A percentile compares a stretch with the other conserved stretches of the same genome.
Evolutionary conservation across 2,797 vertebrate genomes (phyloP).

Genomic region (Lycodopsis pacificus): DNA sequence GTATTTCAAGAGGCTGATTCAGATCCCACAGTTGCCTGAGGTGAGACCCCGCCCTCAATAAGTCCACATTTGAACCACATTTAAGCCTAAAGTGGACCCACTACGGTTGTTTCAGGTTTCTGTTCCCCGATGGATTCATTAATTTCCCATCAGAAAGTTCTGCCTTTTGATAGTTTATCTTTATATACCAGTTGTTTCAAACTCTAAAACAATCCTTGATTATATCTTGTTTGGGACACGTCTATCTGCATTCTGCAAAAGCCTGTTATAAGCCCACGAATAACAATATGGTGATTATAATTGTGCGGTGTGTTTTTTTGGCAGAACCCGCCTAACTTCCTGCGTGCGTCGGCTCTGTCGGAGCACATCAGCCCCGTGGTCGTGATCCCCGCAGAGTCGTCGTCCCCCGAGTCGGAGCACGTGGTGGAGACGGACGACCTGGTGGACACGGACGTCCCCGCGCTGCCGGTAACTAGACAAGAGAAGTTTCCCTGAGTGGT

Average conservation of each 20-base stretch:
- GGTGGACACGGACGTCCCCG: constrained; percentile 91
- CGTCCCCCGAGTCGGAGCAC: constrained; percentile 94
- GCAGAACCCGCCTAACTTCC: constrained; percentile 97
- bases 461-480: constrained; percentile 83
- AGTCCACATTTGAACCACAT: not conserved
- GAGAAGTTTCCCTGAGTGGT: not conserved
- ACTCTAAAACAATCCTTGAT: not conserved
- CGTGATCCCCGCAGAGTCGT: constrained; percentile 93
- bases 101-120: not conserved
- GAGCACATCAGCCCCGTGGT: constrained; percentile 99
- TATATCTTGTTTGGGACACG: not conserved
- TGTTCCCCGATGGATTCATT: not conserved
- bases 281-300: not conserved
- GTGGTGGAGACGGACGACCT: constrained; percentile 93
- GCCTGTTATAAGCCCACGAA: too few relatives aligned
- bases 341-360: constrained; percentile 94
- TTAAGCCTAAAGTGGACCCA: not conserved
- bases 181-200: not conserved
- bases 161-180: not conserved
- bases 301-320: constrained; percentile 8
- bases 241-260: not conserved
- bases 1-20: constrained; percentile 98
- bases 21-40: constrained; percentile 98
- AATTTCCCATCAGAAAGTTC: not conserved
- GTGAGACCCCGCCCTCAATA: constrained; percentile 76